Evolutionary conservation across 2,113 vertebrate species (phyloP), one percentile per base, ranked within the genome.

Genomic region (Nycticryphes semicollaris): DNA sequence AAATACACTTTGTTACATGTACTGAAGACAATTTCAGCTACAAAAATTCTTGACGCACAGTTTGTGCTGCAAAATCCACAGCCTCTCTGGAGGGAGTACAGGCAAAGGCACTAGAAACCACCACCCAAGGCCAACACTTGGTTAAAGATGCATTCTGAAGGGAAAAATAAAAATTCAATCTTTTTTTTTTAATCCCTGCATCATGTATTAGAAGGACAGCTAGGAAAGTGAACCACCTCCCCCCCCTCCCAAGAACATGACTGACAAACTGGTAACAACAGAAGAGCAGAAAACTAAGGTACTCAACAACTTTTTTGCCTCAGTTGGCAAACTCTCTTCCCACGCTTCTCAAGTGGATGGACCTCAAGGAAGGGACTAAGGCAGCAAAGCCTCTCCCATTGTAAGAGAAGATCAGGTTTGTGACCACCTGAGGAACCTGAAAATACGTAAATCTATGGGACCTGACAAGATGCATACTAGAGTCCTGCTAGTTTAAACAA

Each of bases 81-180:
- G 21, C 4, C 30, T 48, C 50, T 77, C 45, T 70, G 28, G 30
- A 69, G 22, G 0, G 1, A 84, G 11, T 16, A 35, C 27, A 63
- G 53, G 39, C 45, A 91, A 94, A 91, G 70, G 47, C 33, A 73
- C 35, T 66, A 78, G 54, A 78, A 95, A 84, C 4, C 28, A 66
- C 31, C 37, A 63, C 45, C 31, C 37, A 81, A 77, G 87, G 68
- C 8, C 27, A 74, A 57, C 14, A 47, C 3, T 37, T 77, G 41
- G 31, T 70, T 91, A 94, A 77, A 86, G 86, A 89, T 22, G 27
- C 11, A 53, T 57, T 77, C 43, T 67, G 63, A 79, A 25, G 21
- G 25, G 4, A 75, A 53, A 90, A 91, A 53, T 10, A 37, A 68
- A 57, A 83, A 54, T 6, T 31, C 9, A 5, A 8, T 21, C 2